Conservation (phyloP, 2,113 vertebrate species). For the Seriola quinqueradiata region DNA sequence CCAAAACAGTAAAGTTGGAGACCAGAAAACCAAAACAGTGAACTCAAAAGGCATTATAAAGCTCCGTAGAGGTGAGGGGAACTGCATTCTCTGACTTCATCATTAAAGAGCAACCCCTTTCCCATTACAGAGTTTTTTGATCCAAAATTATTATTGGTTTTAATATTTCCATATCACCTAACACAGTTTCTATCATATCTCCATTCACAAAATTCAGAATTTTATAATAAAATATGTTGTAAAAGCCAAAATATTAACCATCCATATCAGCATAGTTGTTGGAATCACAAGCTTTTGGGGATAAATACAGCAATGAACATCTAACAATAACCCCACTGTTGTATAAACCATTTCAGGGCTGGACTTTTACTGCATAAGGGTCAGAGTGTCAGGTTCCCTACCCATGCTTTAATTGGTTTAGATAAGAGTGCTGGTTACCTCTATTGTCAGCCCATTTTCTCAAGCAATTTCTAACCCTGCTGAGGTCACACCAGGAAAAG, state of each 20-base stretch:
- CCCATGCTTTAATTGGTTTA: slow-evolving; percentile 7
- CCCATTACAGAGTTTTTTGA: background rate
- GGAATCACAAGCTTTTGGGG: background rate
- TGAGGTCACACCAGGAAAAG: too few species aligned
- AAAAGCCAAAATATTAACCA: background rate
- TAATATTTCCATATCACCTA: background rate
- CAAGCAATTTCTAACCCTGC: too few species aligned
- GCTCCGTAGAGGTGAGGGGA: too few species aligned
- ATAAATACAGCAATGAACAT: background rate
- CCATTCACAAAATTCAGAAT: background rate
- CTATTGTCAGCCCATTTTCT: background rate
- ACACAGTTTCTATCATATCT: background rate
- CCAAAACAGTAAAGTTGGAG: background rate
- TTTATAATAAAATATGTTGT: background rate
- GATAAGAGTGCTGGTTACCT: background rate
- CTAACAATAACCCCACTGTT: background rate
- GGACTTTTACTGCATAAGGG: slow-evolving; percentile 7
- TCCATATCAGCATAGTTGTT: background rate
- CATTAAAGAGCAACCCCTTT: background rate
- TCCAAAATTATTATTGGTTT: background rate
- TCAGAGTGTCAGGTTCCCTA: background rate
- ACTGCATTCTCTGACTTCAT: background rate
- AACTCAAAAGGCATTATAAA: background rate
- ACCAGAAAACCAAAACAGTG: background rate
- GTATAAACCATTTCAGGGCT: background rate